A percentile compares a stretch with the other conserved stretches of the same genome.
Evolutionary conservation across 2,797 vertebrate species (phyloP).

Genomic region (Carcharodon carcharias): DNA sequence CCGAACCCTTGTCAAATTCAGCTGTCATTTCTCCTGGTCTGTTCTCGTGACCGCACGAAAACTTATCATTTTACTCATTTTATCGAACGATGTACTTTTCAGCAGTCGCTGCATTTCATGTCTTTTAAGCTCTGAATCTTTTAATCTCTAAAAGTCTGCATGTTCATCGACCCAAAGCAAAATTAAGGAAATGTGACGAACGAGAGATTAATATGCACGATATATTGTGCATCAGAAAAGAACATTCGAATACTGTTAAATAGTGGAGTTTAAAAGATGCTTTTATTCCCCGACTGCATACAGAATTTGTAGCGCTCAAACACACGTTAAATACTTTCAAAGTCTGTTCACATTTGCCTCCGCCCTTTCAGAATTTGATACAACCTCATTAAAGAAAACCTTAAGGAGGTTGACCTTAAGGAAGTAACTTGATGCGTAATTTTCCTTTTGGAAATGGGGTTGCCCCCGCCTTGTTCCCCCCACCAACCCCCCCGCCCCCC

Average conservation of each 20-base stretch:
- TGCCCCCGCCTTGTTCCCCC: neutral
- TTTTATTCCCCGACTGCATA: neutral
- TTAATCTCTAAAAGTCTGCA: neutral
- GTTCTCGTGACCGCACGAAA: neutral
- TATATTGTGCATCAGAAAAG: neutral
- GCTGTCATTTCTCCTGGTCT: neutral
- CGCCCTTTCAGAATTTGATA: no score
- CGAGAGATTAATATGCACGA: neutral
- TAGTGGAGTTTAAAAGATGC: neutral
- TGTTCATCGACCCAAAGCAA: neutral
- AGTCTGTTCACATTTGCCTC: no score
- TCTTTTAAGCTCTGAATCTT: neutral
- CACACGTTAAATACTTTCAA: neutral
- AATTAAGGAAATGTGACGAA: neutral
- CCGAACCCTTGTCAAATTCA: conserved; percentile 17
- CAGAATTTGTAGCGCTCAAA: neutral
- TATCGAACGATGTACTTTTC: no score
- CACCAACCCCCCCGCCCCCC: neutral
- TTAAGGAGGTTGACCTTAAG: neutral
- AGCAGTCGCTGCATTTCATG: neutral
- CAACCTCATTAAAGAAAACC: neutral
- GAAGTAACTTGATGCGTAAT: no score
- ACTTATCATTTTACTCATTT: neutral
- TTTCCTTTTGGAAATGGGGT: neutral
- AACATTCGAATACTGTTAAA: neutral